These are phyloP conservation scores for Leuciscus idus DNA, from an alignment of 2,113 vertebrate species.

Conservation along the genomic window DNA sequence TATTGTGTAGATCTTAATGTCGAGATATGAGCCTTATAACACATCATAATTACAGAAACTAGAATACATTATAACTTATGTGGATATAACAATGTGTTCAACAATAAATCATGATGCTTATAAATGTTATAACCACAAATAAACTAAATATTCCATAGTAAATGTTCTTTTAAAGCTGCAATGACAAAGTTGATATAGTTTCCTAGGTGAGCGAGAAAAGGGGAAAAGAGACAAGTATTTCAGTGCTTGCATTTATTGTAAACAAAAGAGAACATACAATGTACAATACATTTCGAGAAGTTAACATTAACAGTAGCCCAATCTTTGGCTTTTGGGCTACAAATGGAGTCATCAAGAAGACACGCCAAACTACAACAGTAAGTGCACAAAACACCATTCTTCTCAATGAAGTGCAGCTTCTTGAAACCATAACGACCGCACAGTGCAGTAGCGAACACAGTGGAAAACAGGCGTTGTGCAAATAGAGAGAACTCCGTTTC, in stretches of 20 bases:
- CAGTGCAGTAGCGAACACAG: slow-evolving; percentile 89
- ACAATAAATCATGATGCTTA: background rate
- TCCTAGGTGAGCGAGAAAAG: background rate
- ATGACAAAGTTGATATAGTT: background rate
- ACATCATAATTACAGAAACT: background rate
- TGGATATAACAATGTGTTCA: background rate
- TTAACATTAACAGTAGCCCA: slow-evolving; percentile 71
- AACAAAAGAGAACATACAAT: slow-evolving; percentile 83
- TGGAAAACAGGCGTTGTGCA: slow-evolving; percentile 82
- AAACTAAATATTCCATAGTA: background rate
- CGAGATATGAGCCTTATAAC: background rate
- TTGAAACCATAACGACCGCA: slow-evolving; percentile 80
- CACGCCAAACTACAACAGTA: slow-evolving; percentile 76
- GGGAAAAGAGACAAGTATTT: slow-evolving; percentile 49
- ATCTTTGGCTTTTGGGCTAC: slow-evolving; percentile 76
- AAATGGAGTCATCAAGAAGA: slow-evolving; percentile 78
- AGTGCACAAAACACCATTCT: slow-evolving; percentile 79
- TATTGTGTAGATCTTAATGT: background rate
- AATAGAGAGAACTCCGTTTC: slow-evolving; percentile 76
- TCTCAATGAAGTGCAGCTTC: slow-evolving; percentile 66
- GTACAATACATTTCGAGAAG: slow-evolving; percentile 78
- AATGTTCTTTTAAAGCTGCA: background rate
- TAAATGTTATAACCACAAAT: background rate
- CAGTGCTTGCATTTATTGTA: slow-evolving; percentile 85
- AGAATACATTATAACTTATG: background rate